Percentiles rank a stretch among this genome's conserved stretches.
Evolutionary conservation across 2,888 invertebrate genomes (phyloP).

Genomic region (Eurytoma adleriae): DNA sequence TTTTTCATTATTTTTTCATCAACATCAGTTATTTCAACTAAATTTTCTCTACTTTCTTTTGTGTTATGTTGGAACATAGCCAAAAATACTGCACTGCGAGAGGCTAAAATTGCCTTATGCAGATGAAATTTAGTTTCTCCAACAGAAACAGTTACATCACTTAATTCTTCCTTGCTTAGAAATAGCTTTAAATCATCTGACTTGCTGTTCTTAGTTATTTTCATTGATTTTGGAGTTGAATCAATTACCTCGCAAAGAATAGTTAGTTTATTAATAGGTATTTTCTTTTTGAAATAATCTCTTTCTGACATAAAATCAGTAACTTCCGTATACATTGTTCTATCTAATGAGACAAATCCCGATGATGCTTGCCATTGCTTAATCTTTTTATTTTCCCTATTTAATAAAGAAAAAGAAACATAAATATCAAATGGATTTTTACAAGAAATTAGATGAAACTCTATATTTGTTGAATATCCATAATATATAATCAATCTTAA

Average conservation of each 20-base stretch:
- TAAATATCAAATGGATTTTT: no score
- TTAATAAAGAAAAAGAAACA: no score
- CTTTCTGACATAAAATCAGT: no score
- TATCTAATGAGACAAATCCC: no score
- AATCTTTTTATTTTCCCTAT: no score
- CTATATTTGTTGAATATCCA: no score
- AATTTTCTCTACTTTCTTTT: background rate
- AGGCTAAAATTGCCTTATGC: background rate
- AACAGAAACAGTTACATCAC: background rate
- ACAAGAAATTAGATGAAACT: no score
- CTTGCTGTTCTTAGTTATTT: background rate
- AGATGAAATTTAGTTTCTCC: background rate
- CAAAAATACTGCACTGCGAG: background rate
- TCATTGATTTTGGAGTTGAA: background rate
- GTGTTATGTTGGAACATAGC: conserved; percentile 7
- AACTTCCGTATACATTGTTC: no score
- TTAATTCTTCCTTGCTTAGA: background rate
- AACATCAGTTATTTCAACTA: conserved; percentile 3
- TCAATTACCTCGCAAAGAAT: background rate
- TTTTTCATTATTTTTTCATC: background rate
- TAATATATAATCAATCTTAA: background rate
- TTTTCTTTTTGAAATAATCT: background rate
- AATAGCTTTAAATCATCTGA: background rate
- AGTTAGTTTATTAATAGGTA: background rate
- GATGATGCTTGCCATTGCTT: no score